These are phyloP conservation scores for Diplodus puntazzo DNA, from an alignment of 2,797 vertebrate genomes.

Conservation along the genomic window DNA sequence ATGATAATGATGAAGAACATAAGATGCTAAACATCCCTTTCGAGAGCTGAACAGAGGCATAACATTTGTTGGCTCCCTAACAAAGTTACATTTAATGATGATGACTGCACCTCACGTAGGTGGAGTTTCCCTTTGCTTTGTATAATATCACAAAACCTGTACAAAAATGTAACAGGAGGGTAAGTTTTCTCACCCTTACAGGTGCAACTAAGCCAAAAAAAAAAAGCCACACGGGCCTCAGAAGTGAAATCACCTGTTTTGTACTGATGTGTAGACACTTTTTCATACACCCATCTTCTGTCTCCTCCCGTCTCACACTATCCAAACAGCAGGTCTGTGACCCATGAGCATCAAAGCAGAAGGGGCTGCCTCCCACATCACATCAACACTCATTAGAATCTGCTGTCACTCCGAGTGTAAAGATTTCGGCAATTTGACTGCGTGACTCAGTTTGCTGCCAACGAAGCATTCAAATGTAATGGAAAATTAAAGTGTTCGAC, in stretches of 20 bases:
- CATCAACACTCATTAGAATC: background rate
- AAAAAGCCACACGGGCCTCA: background rate
- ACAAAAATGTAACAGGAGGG: background rate
- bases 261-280: background rate
- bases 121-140: background rate
- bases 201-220: background rate
- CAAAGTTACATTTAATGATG: no score
- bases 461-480: conserved; percentile 3
- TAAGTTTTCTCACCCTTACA: background rate
- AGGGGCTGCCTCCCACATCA: background rate
- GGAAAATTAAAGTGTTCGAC: background rate
- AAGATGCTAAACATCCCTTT: conserved; percentile 24
- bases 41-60: background rate
- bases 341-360: background rate
- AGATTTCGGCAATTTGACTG: background rate
- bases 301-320: background rate
- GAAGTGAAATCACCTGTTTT: background rate
- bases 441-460: background rate
- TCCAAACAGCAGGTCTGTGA: background rate
- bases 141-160: background rate
- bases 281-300: no score
- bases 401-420: background rate
- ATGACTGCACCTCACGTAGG: no score
- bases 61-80: background rate
- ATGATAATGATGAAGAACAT: background rate